Base-by-base conservation (phyloP, 2,113 vertebrate species). In the Lophius piscatorius region DNA sequence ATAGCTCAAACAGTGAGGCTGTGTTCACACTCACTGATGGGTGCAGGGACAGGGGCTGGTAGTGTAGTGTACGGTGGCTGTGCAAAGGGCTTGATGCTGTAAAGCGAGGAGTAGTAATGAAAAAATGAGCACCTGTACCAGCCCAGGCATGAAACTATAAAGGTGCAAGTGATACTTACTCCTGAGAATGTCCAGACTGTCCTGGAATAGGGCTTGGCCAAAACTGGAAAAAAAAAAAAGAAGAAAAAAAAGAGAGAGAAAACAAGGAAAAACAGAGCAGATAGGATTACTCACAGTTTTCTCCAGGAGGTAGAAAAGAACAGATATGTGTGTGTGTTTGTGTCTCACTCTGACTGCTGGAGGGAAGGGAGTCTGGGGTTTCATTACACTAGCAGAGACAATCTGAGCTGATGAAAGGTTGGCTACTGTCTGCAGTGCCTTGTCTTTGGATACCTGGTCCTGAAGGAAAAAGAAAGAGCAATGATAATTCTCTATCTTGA, bases 371-470 rank as follows among this genome's bases (percentile, higher is more conserved):
- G 94, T 92, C 76, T 95, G 95, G 8, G 94, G 91, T 67, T 98
- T 96, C 89, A 98, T 93, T 76, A 96, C 94, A 12, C 94, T 95
- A 70, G 96, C 94, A 0, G 96, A 97, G 50, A 97, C 96, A 0
- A 98, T 97, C 91, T 98, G 96, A 24, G 96, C 96, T 0, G 96
- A 98, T 13, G 96, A 98, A 86, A 98, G 95, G 80, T 96, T 96
- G 1, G 96, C 96, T 89, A 98, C 97, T 65, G 94, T 97, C 90
- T 98, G 96, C 69, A 97, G 92, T 42, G 96, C 96, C 82, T 98
- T 98, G 77, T 98, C 96, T 91, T 98, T 98, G 31, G 96, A 98
- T 71, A 94, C 95, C 85, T 98, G 96, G 90, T 97, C 96, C 96
- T 98, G 16, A 60, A 64, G 2, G 45, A 48, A 36, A 1, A 65